Evolutionary conservation across 1,140 invertebrate species (phyloP), one percentile per base, ranked within the genome.

Genomic region (Anagrus nilaparvatae): DNA sequence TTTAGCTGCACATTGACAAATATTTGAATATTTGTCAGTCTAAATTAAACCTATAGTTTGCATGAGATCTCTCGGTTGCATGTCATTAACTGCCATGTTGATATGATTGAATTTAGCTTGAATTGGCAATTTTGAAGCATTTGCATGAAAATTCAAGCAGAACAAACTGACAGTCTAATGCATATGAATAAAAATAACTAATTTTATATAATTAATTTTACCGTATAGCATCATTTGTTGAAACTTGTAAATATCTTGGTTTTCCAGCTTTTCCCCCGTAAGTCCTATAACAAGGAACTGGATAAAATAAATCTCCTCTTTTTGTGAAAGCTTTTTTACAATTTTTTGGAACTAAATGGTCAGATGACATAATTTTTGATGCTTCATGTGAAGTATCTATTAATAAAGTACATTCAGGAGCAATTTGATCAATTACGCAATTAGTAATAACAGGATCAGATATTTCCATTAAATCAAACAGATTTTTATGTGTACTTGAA

Each of bases 381-480:
- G 84, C 83, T 49, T 73, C 72, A 4, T 73, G 56, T 31, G 73
- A 73, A 13, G 72, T 72, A 2, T 76, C 72, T 32, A 87, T 79
- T 12, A 89, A 64, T 32, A 88, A 59, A 12, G 84, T 71, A 27
- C 68, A 71, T 60, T 89, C 84, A 24, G 82, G 63, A 31, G 63
- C 63, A n/a, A 75, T 58, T 54, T 82, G 78, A 72, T 96, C 90
- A 46, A 96, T 85, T 3, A 95, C 66, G 52, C 74, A 82, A 69
- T 96, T 95, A 35, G 78, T 76, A 2, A 93, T 77, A 3, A 87
- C 75, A 2, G 82, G 73, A 68, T 92, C 77, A 5, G 73, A 63
- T 49, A 89, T 78, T 40, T 77, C 70, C 37, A 95, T 68, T 34
- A 77, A 66, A 48, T 86, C 72, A 13, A 84, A 72, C n/a, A 89